phyloP scores from a whole-genome alignment of 2,888 invertebrate genomes.

The Caenorhabditis macrosperma region DNA sequence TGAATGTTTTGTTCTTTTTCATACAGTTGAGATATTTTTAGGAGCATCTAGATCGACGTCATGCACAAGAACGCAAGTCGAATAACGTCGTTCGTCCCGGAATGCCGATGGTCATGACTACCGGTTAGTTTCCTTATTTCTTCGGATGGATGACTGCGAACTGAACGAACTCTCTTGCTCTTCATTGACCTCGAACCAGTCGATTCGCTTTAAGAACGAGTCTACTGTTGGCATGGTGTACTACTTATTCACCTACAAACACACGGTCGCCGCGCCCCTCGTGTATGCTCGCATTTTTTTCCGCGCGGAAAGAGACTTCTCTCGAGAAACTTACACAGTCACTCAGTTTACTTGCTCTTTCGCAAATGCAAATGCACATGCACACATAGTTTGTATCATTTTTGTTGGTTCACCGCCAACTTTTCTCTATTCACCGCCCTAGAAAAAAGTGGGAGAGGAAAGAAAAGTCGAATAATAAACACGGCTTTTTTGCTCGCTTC shows the following conservation, averaged over 20 bases:
- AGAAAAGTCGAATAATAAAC: constrained; percentile 56
- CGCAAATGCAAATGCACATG: constrained; percentile 4
- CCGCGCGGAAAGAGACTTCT: constrained; percentile 44
- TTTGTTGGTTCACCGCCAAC: constrained; percentile 52
- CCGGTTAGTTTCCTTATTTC: constrained; percentile 27
- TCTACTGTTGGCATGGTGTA: constrained; percentile 16
- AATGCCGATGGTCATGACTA: constrained; percentile 37
- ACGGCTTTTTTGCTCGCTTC: constrained; percentile 21
- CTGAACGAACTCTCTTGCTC: constrained; percentile 10
- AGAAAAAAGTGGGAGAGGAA: constrained; percentile 19
- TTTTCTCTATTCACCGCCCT: background rate
- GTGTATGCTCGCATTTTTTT: constrained; percentile 40
- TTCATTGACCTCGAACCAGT: constrained; percentile 9
- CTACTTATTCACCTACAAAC: constrained; percentile 21
- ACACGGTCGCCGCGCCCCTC: constrained; percentile 35
- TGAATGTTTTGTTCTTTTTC: background rate
- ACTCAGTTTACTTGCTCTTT: constrained; percentile 37
- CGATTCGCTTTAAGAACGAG: constrained; percentile 10
- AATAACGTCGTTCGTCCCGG: constrained; percentile 19
- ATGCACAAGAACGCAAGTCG: constrained; percentile 57
- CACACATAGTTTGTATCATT: constrained; percentile 55
- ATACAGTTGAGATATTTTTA: constrained; percentile 11
- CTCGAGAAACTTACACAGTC: constrained; percentile 15
- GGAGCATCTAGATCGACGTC: constrained; percentile 60
- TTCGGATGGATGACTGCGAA: background rate